Base-by-base conservation (phyloP, 1,140 invertebrate species). In the Achroia grisella region DNA sequence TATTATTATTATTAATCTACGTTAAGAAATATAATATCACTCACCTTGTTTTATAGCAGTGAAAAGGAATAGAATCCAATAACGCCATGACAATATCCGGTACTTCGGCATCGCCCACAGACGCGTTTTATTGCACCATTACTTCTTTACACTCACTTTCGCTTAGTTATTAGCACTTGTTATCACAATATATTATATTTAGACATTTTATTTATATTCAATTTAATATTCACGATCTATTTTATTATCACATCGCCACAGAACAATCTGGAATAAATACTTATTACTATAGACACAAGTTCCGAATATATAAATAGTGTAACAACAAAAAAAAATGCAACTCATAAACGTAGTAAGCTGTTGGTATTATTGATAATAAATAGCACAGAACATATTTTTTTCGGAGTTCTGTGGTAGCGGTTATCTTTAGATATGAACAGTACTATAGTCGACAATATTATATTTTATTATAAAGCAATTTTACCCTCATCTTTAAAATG, bases 81-180 rank as follows among this genome's bases (percentile, higher is more conserved):
- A 31, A 28, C 52, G 39, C 48, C 37, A 62, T 43, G 46, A 36
- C 51, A 41, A 55, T 46, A 48, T 43, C 45, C 39, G 49, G 44
- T 27, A 47, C 37, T 45, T 52, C 63, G 62, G 50, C 71, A 74
- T 74, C 50, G 51, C 68, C 61, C 40, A 54, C 41, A 41, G 28
- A 27, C 17, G 17, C 17, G 14, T 17, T 48, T 41, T 50, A 33
- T 56, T 39, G 39, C 46, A 44, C 39, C 51, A 48, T 51, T 43
- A 45, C 48, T 48, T 45, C 47, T 47, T 50, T 47, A 60, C 36
- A 55, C 55, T 48, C 44, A 53, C 47, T 52, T 44, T 48, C 44
- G 48, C 47, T 52, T 44, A 44, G 41, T 13, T 37, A 23, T 49
- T 46, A 55, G 41, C 48, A 56, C 50, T 36, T 44, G 28, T 17